A percentile compares a stretch with the other conserved stretches of the same genome.
phyloP scores from a whole-genome alignment of 2,888 invertebrate species.

The Andrena marginata region DNA sequence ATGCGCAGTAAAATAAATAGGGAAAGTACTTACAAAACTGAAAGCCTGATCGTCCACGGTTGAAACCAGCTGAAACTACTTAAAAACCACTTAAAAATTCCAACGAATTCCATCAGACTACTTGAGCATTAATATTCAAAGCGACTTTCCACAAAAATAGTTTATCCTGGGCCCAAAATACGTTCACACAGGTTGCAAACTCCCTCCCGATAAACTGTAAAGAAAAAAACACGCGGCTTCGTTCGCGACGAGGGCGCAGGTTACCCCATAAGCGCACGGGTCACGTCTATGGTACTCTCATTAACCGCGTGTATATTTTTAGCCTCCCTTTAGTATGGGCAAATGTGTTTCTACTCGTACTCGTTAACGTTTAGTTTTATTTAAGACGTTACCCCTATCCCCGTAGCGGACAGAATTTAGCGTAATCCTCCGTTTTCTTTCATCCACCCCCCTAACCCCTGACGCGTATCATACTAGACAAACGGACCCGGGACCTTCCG shows the following conservation, averaged over 20 bases:
- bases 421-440: constrained; percentile 16
- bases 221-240: constrained; percentile 15
- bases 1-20: too few species aligned
- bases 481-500: neutral
- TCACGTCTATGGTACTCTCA: constrained; percentile 45
- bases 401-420: constrained; percentile 23
- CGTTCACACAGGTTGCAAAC: neutral
- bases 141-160: neutral
- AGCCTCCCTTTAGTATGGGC: constrained; percentile 46
- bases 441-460: neutral
- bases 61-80: too few species aligned
- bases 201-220: neutral
- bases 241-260: constrained; percentile 2
- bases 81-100: too few species aligned
- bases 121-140: too few species aligned
- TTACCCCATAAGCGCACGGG: constrained; percentile 8
- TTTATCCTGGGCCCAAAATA: neutral
- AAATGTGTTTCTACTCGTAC: constrained; percentile 51
- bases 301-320: constrained; percentile 45
- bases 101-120: too few species aligned
- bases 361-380: constrained; percentile 50
- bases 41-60: too few species aligned
- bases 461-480: neutral
- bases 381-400: constrained; percentile 23
- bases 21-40: too few species aligned